These are phyloP conservation scores for Cataglyphis livida DNA, from an alignment of 2,888 invertebrate species.

Conservation along the genomic window DNA sequence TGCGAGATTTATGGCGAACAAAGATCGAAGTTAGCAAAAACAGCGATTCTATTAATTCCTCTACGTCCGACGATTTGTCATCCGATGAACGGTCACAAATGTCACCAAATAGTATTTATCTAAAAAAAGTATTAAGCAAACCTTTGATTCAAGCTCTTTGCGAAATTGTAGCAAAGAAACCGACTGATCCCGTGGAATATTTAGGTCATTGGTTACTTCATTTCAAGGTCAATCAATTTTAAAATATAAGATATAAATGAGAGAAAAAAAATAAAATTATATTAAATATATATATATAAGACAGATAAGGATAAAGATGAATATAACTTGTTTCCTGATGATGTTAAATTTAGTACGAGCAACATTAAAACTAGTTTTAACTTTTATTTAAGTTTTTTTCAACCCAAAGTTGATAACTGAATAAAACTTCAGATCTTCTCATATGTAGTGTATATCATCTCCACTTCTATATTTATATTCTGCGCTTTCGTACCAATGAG, in stretches of 20 bases:
- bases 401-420: neutral
- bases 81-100: conserved; percentile 33
- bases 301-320: neutral
- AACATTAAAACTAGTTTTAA: neutral
- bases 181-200: conserved; percentile 80
- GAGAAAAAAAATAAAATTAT: neutral
- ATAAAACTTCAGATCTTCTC: neutral
- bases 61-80: conserved; percentile 30
- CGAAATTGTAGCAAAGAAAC: conserved; percentile 77
- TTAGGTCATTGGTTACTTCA: conserved; percentile 80
- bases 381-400: neutral
- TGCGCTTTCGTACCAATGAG: neutral
- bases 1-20: conserved; percentile 42
- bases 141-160: conserved; percentile 74
- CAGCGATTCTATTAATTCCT: conserved; percentile 41
- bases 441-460: neutral
- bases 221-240: conserved; percentile 70
- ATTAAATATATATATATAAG: neutral
- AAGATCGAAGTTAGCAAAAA: conserved; percentile 19
- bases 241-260: neutral
- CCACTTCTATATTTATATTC: neutral
- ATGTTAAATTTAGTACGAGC: neutral
- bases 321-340: neutral
- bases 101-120: conserved; percentile 64
- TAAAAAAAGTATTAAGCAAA: conserved; percentile 64